These are phyloP conservation scores for Cichladusa arquata DNA, from an alignment of 2,113 vertebrate species.

Conservation along the genomic window DNA sequence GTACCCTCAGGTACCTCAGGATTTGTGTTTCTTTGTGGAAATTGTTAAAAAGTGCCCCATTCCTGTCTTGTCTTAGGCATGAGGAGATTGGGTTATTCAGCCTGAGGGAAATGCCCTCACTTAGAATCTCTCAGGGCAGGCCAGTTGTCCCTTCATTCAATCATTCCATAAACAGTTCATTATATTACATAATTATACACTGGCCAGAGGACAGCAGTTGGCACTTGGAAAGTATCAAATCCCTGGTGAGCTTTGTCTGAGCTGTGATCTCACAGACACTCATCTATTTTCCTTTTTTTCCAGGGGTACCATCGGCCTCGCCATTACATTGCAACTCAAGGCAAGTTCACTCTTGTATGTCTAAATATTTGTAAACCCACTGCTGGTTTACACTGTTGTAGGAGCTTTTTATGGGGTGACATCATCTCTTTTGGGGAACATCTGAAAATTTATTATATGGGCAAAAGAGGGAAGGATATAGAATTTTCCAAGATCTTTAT, in stretches of 20 bases:
- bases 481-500: not conserved
- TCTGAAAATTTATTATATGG: not conserved
- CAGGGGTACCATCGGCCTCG: conserved; percentile 87
- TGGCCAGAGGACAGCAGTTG: not conserved
- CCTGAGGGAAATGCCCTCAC: not conserved
- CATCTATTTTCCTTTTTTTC: not conserved
- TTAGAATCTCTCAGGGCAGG: not conserved
- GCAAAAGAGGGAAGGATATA: not conserved
- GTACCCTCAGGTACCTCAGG: not conserved
- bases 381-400: not conserved
- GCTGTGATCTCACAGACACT: not conserved
- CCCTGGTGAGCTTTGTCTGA: not conserved
- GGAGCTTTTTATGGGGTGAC: not conserved
- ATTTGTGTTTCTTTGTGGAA: not conserved
- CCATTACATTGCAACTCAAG: conserved; percentile 90
- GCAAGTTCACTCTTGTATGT: conserved; percentile 64
- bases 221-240: not conserved
- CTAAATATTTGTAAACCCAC: not conserved
- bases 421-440: not conserved
- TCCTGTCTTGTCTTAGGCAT: not conserved
- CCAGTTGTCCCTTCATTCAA: not conserved
- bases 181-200: not conserved
- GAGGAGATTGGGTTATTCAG: not conserved
- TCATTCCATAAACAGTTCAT: not conserved
- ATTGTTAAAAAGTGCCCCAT: not conserved